A percentile compares a stretch with the other conserved stretches of the same genome.
Conservation (phyloP, 2,888 invertebrate genomes). For the Pegoplata infirma region DNA sequence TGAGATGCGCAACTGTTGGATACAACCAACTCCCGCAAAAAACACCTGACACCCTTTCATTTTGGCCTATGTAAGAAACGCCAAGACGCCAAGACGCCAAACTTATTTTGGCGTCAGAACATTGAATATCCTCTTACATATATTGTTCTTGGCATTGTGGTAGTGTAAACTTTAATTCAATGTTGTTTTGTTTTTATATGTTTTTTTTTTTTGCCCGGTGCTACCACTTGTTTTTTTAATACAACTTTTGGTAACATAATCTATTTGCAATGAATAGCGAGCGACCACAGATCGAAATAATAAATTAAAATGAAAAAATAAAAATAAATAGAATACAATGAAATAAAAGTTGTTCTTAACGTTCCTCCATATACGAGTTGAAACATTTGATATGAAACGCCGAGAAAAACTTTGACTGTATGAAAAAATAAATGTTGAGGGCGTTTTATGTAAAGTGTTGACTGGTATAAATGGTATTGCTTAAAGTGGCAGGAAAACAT, state of each 20-base stretch:
- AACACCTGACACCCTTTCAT: too few species aligned
- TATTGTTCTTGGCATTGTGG: too few species aligned
- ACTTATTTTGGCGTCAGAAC: too few species aligned
- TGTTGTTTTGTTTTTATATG: neutral
- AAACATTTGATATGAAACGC: conserved; percentile 4
- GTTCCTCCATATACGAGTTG: neutral
- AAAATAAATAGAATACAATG: neutral
- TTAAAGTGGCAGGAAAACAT: conserved; percentile 45
- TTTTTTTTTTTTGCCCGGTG: neutral
- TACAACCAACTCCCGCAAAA: too few species aligned
- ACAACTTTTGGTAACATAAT: conserved; percentile 24
- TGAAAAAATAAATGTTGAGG: conserved; percentile 28
- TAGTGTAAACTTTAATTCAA: conserved; percentile 15
- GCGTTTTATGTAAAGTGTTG: conserved; percentile 50
- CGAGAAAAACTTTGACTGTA: conserved; percentile 6
- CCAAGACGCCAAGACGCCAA: too few species aligned
- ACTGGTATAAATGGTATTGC: conserved; percentile 33
- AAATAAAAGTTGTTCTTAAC: conserved; percentile 19
- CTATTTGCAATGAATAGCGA: conserved; percentile 38
- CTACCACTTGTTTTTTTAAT: conserved; percentile 4
- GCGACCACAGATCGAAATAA: conserved; percentile 36
- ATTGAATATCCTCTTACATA: too few species aligned
- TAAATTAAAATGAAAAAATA: conserved; percentile 28
- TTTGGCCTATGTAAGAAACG: too few species aligned
- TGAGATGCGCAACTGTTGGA: too few species aligned